A percentile compares a stretch with the other conserved stretches of the same genome.
Conservation (phyloP, 2,797 vertebrate species). For the Typhlichthys eigenmanni region DNA sequence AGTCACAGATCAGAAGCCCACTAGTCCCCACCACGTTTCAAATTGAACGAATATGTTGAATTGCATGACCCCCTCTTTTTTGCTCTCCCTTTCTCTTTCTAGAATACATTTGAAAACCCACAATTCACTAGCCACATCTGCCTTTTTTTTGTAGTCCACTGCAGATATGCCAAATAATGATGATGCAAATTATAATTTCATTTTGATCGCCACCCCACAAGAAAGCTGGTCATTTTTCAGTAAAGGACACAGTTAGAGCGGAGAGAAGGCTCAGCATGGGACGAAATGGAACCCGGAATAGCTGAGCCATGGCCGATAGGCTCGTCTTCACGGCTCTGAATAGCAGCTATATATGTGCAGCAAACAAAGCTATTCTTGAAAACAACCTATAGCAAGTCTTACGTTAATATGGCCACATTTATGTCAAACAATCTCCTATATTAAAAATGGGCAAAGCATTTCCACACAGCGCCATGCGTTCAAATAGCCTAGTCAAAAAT, state of each 20-base stretch:
- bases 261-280: conserved; percentile 60
- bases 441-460: conserved; percentile 27
- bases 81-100: conserved; percentile 41
- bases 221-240: not conserved
- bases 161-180: conserved; percentile 3
- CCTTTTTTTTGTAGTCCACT: conserved; percentile 32
- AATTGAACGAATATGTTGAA: conserved; percentile 53
- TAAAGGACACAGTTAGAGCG: conserved; percentile 29
- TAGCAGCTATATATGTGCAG: conserved; percentile 41
- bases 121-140: conserved; percentile 57
- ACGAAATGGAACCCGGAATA: conserved; percentile 69
- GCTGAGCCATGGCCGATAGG: conserved; percentile 73
- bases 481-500: conserved; percentile 69
- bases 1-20: not conserved
- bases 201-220: not conserved
- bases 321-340: conserved; percentile 65
- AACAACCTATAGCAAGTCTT: conserved; percentile 43
- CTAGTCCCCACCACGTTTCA: conserved; percentile 11
- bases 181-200: conserved; percentile 1
- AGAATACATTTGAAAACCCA: conserved; percentile 69
- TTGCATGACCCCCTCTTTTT: conserved; percentile 46
- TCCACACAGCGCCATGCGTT: conserved; percentile 54
- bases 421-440: conserved; percentile 5
- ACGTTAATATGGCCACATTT: conserved; percentile 25
- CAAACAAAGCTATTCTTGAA: conserved; percentile 70